Percentiles rank a stretch among this genome's conserved stretches.
Evolutionary conservation across 2,797 vertebrate genomes (phyloP).

Genomic region (Lerista edwardsae): DNA sequence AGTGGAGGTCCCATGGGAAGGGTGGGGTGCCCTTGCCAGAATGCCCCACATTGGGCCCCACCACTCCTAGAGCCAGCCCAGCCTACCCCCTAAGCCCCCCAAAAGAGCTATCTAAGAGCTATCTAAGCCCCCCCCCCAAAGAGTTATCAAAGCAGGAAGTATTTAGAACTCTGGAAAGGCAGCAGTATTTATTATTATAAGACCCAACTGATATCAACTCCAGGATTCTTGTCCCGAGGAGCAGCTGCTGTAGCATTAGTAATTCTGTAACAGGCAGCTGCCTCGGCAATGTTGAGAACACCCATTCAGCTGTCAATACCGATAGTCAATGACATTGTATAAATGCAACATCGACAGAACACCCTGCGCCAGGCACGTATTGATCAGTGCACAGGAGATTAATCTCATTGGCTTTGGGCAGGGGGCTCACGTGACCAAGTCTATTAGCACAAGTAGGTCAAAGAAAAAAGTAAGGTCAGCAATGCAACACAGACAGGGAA

Average conservation of each 20-base stretch:
- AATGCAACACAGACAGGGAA: fast-evolving
- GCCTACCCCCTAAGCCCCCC: too few species aligned
- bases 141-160: not conserved
- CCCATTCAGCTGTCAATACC: conserved; percentile 34
- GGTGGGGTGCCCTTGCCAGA: too few species aligned
- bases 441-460: conserved; percentile 38
- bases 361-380: conserved; percentile 35
- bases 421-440: conserved; percentile 31
- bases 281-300: not conserved
- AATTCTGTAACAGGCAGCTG: not conserved
- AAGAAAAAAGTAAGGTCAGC: conserved; percentile 49
- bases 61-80: too few species aligned
- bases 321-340: conserved; percentile 21
- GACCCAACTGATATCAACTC: not conserved
- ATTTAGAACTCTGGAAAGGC: not conserved
- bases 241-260: not conserved
- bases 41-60: too few species aligned
- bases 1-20: too few species aligned
- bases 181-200: not conserved
- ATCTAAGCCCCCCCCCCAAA: not conserved
- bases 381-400: conserved; percentile 42
- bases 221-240: not conserved
- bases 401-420: conserved; percentile 36
- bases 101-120: not conserved
- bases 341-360: conserved; percentile 40